These are phyloP conservation scores for Scarus forsteni DNA, from an alignment of 2,797 vertebrate genomes.

Conservation along the genomic window DNA sequence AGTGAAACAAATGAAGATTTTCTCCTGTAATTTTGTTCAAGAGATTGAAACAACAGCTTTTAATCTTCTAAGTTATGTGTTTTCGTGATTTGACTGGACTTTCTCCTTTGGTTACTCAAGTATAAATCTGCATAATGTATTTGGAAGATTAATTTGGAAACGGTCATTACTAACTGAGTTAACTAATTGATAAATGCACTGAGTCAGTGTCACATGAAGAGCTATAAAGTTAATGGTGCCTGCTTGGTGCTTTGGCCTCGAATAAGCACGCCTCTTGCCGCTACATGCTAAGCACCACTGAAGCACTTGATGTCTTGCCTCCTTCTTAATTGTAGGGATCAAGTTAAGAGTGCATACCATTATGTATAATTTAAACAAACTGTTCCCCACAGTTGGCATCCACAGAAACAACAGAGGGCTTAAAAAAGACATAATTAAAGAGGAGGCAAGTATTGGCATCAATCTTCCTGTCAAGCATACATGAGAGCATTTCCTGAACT, in stretches of 20 bases:
- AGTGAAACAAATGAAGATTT: no score
- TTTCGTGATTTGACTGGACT: no score
- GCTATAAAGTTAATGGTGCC: neutral
- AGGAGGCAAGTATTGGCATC: neutral
- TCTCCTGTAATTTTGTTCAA: no score
- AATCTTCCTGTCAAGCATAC: neutral
- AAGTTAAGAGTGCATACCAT: conserved; percentile 49
- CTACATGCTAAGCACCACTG: conserved; percentile 25
- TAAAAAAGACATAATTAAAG: conserved; percentile 4
- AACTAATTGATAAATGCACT: neutral
- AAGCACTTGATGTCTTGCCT: conserved; percentile 43
- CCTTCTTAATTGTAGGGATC: conserved; percentile 56
- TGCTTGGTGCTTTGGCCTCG: neutral
- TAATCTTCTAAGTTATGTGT: no score
- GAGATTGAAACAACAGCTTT: no score
- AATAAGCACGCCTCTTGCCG: conserved; percentile 34
- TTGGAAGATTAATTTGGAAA: no score
- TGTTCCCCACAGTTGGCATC: conserved; percentile 9
- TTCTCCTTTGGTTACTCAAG: no score
- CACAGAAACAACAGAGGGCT: conserved; percentile 12
- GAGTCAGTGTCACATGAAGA: neutral
- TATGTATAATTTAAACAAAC: conserved; percentile 42
- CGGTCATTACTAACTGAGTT: no score
- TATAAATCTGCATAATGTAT: no score
- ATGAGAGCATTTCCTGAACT: neutral